Conservation (phyloP, 2,797 vertebrate genomes). For the Ceyx erithaca region DNA sequence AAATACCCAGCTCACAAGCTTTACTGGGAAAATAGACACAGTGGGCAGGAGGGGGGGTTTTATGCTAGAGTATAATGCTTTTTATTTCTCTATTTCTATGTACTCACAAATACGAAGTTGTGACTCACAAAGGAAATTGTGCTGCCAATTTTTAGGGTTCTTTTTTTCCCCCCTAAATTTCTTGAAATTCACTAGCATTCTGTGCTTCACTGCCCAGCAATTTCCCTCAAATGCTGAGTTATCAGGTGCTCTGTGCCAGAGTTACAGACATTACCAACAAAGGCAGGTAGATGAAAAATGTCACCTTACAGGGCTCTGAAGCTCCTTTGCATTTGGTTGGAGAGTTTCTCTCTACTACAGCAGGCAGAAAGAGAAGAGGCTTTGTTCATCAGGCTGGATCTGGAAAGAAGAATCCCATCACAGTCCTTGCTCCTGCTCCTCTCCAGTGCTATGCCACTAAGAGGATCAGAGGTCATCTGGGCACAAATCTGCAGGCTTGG, state of each 20-base stretch:
- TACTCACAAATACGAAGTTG: neutral
- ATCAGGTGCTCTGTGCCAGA: neutral
- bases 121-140: neutral
- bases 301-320: neutral
- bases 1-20: neutral
- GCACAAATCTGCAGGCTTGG: neutral
- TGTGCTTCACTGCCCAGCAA: neutral
- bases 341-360: neutral
- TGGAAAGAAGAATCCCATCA: neutral
- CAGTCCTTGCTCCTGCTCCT: neutral
- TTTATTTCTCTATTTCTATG: neutral
- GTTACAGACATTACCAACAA: rapidly evolving
- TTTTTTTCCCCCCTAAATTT: neutral
- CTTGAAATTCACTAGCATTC: neutral
- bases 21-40: neutral
- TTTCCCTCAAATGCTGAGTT: neutral
- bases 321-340: neutral
- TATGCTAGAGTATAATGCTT: neutral
- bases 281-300: neutral
- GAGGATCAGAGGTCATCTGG: neutral
- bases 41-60: neutral
- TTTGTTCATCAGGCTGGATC: neutral
- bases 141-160: neutral
- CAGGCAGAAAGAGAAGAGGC: neutral
- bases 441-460: neutral